A percentile compares a stretch with the other conserved stretches of the same genome.
Conservation (phyloP, 2,113 vertebrate species). For the Rhea americana region DNA sequence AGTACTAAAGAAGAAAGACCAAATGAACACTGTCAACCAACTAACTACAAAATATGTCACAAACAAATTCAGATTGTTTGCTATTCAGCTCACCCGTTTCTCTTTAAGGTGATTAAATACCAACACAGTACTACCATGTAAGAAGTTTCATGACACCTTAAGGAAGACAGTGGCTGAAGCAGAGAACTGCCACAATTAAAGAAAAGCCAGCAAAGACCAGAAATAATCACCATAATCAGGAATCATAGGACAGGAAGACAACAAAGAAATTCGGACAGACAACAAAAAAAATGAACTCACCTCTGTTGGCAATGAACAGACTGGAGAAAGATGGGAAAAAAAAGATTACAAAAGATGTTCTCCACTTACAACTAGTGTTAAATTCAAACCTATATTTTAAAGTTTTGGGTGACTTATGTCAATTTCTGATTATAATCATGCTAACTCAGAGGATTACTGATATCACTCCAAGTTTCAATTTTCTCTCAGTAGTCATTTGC, state of each 20-base stretch:
- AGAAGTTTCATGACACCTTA: not conserved
- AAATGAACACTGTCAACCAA: not conserved
- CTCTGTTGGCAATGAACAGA: conserved; percentile 85
- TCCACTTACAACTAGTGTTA: not conserved
- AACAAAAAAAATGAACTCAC: conserved; percentile 69
- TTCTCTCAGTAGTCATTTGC: not conserved
- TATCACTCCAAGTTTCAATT: not conserved
- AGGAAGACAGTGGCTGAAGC: not conserved
- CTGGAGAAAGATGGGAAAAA: conserved; percentile 54
- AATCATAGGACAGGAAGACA: not conserved
- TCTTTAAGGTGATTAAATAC: not conserved
- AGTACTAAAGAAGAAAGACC: conserved; percentile 83
- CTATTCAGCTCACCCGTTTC: not conserved
- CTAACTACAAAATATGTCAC: not conserved
- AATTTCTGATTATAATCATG: not conserved
- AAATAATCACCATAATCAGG: not conserved
- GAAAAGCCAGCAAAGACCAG: not conserved
- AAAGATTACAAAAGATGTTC: not conserved
- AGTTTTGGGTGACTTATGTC: not conserved
- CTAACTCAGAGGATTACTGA: not conserved
- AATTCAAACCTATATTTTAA: not conserved
- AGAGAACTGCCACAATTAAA: not conserved
- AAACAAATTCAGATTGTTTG: not conserved
- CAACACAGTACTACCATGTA: not conserved
- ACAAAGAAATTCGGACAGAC: not conserved